Evolutionary conservation across 2,113 vertebrate species (phyloP).

Genomic region (Leucoraja erinaceus): DNA sequence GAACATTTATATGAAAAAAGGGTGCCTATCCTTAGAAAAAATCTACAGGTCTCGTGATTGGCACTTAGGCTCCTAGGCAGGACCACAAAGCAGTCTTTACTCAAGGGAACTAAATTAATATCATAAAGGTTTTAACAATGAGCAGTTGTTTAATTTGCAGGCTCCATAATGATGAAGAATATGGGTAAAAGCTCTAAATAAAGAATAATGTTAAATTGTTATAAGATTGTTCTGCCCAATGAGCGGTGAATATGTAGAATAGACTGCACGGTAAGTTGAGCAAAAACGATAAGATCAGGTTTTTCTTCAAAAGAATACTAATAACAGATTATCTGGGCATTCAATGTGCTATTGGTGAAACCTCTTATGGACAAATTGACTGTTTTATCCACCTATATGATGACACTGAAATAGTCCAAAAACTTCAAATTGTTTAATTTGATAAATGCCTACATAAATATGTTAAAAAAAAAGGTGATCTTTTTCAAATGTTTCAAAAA

Average conservation of each 20-base stretch:
- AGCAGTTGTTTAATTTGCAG: not conserved
- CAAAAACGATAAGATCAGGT: not conserved
- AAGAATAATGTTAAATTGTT: not conserved
- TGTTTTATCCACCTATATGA: not conserved
- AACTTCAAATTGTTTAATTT: no score
- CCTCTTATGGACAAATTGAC: not conserved
- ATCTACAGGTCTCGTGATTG: no score
- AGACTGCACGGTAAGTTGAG: not conserved
- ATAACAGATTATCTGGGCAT: not conserved
- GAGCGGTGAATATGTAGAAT: not conserved
- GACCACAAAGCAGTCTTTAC: not conserved
- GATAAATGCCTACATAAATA: not conserved
- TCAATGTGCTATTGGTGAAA: not conserved
- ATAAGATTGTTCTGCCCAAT: not conserved
- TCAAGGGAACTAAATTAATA: not conserved
- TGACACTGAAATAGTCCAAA: no score
- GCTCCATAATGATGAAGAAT: not conserved
- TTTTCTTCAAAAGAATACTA: not conserved
- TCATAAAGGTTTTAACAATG: not conserved
- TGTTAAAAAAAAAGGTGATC: not conserved
- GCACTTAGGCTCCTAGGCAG: not conserved
- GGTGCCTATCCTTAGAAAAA: no score
- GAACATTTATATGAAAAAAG: no score
- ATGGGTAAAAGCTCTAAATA: not conserved
- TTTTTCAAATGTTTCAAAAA: no score